A percentile compares a stretch with the other conserved stretches of the same genome.
phyloP scores from a whole-genome alignment of 1,140 invertebrate species.

The Aphelinus certus region DNA sequence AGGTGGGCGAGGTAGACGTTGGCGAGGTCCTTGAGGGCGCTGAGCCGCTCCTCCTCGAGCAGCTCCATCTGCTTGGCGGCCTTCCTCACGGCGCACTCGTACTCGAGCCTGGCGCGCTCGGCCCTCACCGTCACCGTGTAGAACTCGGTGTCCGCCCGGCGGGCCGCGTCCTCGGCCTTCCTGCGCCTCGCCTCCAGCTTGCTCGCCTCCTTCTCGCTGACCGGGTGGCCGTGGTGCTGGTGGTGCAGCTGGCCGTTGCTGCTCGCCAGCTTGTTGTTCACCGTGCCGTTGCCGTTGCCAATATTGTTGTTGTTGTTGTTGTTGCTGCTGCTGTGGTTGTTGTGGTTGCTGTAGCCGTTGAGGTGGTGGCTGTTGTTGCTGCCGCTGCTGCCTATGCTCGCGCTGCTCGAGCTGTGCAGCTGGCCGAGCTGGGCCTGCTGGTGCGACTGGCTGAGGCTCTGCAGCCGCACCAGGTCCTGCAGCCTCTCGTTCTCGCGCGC shows the following conservation, averaged over 20 bases:
- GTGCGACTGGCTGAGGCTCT: constrained; percentile 60
- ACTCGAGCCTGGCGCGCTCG: constrained; percentile 88
- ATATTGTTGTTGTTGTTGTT: too few species aligned
- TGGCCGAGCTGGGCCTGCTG: constrained; percentile 58
- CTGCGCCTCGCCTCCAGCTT: constrained; percentile 88
- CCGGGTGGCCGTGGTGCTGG: constrained; percentile 51
- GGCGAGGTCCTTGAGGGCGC: constrained; percentile 81
- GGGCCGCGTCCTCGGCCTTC: constrained; percentile 89
- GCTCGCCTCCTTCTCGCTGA: constrained; percentile 75
- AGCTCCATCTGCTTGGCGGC: constrained; percentile 81
- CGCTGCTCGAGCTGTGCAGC: not conserved
- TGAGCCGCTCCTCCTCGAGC: constrained; percentile 89
- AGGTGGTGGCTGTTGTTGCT: not conserved
- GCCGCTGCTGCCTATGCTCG: constrained; percentile 8
- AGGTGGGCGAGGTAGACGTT: constrained; percentile 82
- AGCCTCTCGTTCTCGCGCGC: constrained; percentile 89
- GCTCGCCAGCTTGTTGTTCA: constrained; percentile 55
- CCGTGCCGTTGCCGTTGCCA: too few species aligned
- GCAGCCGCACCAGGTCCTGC: constrained; percentile 72
- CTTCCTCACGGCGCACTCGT: constrained; percentile 88
- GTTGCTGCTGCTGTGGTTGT: too few species aligned
- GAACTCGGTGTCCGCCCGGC: constrained; percentile 92
- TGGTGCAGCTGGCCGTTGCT: constrained; percentile 42
- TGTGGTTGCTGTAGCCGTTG: too few species aligned
- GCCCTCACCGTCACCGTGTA: constrained; percentile 89